phyloP scores from a whole-genome alignment of 2,797 vertebrate species.

The Scleropages formosus region DNA sequence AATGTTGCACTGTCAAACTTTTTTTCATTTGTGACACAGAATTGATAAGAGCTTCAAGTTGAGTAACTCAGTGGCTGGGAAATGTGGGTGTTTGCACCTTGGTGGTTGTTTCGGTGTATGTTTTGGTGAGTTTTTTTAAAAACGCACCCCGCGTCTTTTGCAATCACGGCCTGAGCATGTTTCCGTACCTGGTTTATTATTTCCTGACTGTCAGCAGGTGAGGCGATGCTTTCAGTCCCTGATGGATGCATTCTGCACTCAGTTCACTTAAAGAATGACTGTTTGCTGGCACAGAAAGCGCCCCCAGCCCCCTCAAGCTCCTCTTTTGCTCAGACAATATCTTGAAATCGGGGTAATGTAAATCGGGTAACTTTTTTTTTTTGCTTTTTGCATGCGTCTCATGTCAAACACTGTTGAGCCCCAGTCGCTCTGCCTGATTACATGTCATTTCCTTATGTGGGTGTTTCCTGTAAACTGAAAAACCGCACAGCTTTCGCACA shows the following conservation, averaged over 20 bases:
- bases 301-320: not conserved
- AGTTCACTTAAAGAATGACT: too few species aligned
- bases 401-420: not conserved
- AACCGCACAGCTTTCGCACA: constrained; percentile 38
- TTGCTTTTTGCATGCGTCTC: not conserved
- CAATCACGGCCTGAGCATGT: not conserved
- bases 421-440: constrained; percentile 17
- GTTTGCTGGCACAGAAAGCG: not conserved
- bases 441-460: constrained; percentile 24
- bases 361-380: not conserved
- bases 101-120: too few species aligned
- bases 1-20: not conserved
- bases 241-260: too few species aligned
- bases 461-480: constrained; percentile 31
- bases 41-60: not conserved
- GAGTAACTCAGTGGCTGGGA: not conserved
- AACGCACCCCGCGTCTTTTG: not conserved
- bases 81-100: not conserved
- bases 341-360: not conserved
- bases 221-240: not conserved
- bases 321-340: too few species aligned
- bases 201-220: not conserved
- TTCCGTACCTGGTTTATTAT: not conserved
- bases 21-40: not conserved
- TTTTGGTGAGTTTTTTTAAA: too few species aligned